Base-by-base conservation (phyloP, 1,140 invertebrate genomes). In the Cylas formicarius region DNA sequence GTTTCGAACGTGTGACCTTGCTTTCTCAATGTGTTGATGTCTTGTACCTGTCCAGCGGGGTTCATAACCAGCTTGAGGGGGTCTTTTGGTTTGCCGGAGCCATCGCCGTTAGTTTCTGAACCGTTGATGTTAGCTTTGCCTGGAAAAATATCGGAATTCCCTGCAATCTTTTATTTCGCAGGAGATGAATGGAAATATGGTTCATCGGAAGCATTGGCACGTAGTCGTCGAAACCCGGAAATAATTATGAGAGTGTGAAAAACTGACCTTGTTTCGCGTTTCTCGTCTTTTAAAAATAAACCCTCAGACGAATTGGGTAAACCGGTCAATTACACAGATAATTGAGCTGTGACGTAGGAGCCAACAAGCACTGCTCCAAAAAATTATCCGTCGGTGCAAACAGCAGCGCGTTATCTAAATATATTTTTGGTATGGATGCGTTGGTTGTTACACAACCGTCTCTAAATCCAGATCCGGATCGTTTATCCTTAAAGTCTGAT, bases 31-130 rank as follows among this genome's bases (percentile, higher is more conserved):
- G 70, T 72, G 27, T 72, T 70, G 46, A 79, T 69, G 57, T 86
- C 84, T 55, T 83, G 72, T 2, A 86, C 72, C 64, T 84, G 78
- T 8, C 84, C 82, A 55, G 74, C 69, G 16, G 85, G 84, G 67
- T 86, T 84, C 80, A 87, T 86, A 56, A 88, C 73, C 41, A 86
- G 72, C 65, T 84, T 85, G 29, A 88, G 62, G 23, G 78, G 72
- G 10, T 81, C 68, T 67, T 83, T 83, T 10, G 39, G 13, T 44
- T 52, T 49, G 18, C 45, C 48, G 45, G 42, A 50, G 39, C 37
- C 50, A 35, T 58, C 40, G 20, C 19, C 27, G 10, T 20, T n/a
- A 23, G 26, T 22, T 31, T 55, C 53, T 26, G 34, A 31, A 4
- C 51, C 52, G 27, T 54, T 56, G 10, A 40, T 2, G 23, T 35